Evolutionary conservation across 2,888 invertebrate species (phyloP), one percentile per base, ranked within the genome.

Genomic region (Octodonta nipae): DNA sequence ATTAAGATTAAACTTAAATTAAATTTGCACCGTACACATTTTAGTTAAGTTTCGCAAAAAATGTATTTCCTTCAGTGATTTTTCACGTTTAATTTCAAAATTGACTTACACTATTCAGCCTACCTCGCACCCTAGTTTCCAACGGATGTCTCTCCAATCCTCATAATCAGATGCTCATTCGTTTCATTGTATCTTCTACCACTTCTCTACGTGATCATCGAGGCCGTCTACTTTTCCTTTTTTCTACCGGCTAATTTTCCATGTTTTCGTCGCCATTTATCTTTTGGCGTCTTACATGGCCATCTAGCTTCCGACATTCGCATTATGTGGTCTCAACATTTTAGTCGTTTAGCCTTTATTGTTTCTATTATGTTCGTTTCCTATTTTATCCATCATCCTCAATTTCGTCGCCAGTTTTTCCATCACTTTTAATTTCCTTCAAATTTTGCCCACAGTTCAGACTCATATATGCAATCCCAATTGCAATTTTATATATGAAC

Each of bases 331-430:
- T n/a, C 20, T 6, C n/a, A 20, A 6, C n/a, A 20, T 20, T 20
- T 20, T 20, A 20, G 20, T 20, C 20, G 20, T 20, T 20, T 20
- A 20, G 20, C 20, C 20, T 20, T n/a, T 20, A 20, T 20, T 7
- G 20, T 20, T 20, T 20, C 20, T n/a, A 20, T 20, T 20, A 20
- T 20, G n/a, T 20, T 20, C 6, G n/a, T 20, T 6, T 20, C 20
- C 6, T 6, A 6, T 20, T 20, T n/a, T 20, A n/a, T n/a, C 20
- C 20, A 20, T 20, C 6, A 7, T 20, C 20, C 20, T 6, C 20
- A 20, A 20, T n/a, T 20, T 20, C 20, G n/a, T 20, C 20, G 20
- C 20, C 20, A 20, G n/a, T 20, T 7, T 20, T n/a, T 20, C 20
- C 20, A 20, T 20, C 20, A n/a, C 20, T 20, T 6, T 20, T 20